Conservation (phyloP, 2,113 vertebrate species). For the Myotis davidii region DNA sequence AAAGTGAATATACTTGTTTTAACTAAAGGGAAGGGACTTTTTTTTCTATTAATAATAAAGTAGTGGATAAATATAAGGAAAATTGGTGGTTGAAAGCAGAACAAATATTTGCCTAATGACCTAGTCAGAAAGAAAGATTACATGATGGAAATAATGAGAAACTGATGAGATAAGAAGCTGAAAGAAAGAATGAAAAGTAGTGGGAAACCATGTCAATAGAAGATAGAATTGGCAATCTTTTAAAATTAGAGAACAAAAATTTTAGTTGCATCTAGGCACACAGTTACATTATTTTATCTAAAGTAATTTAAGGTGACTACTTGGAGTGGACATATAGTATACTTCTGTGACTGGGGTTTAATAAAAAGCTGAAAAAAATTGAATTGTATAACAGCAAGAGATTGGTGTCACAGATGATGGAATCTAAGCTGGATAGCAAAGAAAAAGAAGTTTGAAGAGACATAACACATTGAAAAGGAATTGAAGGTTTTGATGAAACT, state of each 20-base stretch:
- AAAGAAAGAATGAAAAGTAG: neutral
- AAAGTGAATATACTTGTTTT: neutral
- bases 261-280: neutral
- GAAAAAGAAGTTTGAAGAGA: neutral
- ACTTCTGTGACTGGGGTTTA: neutral
- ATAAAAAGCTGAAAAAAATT: neutral
- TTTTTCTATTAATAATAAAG: neutral
- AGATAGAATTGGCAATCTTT: neutral
- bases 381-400: neutral
- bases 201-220: neutral
- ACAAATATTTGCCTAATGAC: neutral
- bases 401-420: neutral
- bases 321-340: neutral
- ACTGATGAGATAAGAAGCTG: neutral
- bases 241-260: conserved; percentile 10
- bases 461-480: neutral
- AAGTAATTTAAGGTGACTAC: neutral
- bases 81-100: neutral
- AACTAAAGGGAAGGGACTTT: neutral
- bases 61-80: neutral
- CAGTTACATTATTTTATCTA: neutral
- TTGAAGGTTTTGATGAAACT: neutral
- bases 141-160: neutral
- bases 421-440: neutral
- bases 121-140: neutral